Conservation (phyloP, 2,113 vertebrate species). For the Ciconia boyciana region DNA sequence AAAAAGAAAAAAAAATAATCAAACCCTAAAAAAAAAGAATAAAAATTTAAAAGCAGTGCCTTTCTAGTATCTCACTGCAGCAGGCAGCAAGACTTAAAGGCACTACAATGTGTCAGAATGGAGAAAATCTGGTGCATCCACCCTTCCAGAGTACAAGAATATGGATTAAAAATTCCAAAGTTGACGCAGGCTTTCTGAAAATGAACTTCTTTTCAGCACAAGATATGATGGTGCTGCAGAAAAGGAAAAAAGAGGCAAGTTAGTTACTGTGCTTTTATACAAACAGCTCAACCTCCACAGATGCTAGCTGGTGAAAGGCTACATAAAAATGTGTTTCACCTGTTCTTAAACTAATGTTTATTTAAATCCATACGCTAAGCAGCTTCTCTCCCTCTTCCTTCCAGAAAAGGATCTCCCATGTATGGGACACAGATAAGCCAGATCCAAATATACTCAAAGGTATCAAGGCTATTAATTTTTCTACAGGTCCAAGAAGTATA, state of each 20-base stretch:
- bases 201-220: slow-evolving; percentile 41
- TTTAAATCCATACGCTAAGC: background rate
- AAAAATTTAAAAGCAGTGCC: slow-evolving; percentile 72
- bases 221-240: slow-evolving; percentile 56
- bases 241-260: background rate
- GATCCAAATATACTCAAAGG: background rate
- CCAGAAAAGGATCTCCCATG: background rate
- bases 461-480: background rate
- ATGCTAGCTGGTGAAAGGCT: background rate
- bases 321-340: background rate
- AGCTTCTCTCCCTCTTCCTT: background rate
- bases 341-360: background rate
- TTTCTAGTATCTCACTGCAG: slow-evolving; percentile 61
- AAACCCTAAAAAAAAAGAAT: background rate
- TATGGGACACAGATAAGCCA: background rate
- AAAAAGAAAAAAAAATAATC: background rate
- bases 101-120: slow-evolving; percentile 78
- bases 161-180: slow-evolving; percentile 53
- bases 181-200: slow-evolving; percentile 42
- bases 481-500: background rate
- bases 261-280: background rate
- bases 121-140: slow-evolving; percentile 60
- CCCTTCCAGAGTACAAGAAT: slow-evolving; percentile 67
- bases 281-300: background rate
- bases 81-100: slow-evolving; percentile 78